Evolutionary conservation across 2,888 invertebrate genomes (phyloP), one percentile per base, ranked within the genome.

Genomic region (Ophioninae sp.): DNA sequence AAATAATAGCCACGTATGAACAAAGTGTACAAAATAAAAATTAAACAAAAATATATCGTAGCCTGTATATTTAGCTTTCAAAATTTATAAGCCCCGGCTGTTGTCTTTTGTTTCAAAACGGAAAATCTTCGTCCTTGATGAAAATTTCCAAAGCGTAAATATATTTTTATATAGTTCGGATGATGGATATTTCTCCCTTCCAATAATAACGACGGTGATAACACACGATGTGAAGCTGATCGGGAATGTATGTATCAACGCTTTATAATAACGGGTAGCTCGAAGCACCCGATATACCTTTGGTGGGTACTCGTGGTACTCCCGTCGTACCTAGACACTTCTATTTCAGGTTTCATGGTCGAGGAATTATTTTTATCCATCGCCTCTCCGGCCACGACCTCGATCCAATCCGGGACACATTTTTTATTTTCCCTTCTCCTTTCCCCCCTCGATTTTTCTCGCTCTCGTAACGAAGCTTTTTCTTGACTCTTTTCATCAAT

Each of bases 291-390:
- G 65, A 8, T 56, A 23, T 17, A 39, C 56, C 30, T 30, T 20
- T 30, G 20, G 50, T 65, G 17, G 50, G 50, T 50, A 17, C 50
- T 59, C 64, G 23, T 5, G 7, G 44, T 23, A n/a, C 23, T 17
- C 67, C 37, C 74, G 64, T 62, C 61, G 76, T 70, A 81, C 72
- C 81, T 81, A 84, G 84, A 84, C 84, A 73, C 56, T 73, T 87
- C 87, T 87, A 87, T 86, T 87, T 86, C 85, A 85, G 82, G 84
- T 86, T 85, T 85, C 84, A 86, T 77, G 85, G 85, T 84, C 84
- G 85, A 81, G 59, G 62, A 81, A 69, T 77, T 86, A 87, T 86
- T 84, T 85, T 86, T 84, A 85, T 77, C 73, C 82, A 61, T 50
- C 64, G 65, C n/a, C 56, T 77, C 44, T 69, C 39, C 20, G 50